Base-by-base conservation (phyloP, 2,797 vertebrate genomes). In the Tiaroga cobitis region DNA sequence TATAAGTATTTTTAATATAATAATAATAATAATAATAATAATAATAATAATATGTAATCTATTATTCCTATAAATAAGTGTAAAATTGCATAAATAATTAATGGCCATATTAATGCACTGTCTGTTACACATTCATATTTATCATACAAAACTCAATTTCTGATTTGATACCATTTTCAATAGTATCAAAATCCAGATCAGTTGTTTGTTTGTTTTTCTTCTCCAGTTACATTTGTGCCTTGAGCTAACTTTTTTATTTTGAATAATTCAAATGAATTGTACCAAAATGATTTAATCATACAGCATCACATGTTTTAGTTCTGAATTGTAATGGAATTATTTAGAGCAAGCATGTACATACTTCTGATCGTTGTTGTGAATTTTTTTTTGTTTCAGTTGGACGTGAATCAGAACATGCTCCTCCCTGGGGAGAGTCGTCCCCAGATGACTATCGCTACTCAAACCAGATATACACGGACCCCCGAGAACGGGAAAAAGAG, bases 401-500 rank as follows among this genome's bases (percentile, higher is more conserved):
- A 46, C 95, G 96, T 84, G 98, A 99, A 16, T 8, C 90, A 0
- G 98, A 99, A n/a, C 97, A 97, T 70, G 3, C 85, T 0, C 91
- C 89, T 77, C 96, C 96, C 0, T 98, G 97, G 97, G 95, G 96
- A 0, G 98, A 98, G 41, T 95, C 97, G 5, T 99, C 97, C 0
- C 97, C 98, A 0, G 98, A 99, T 16, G 98, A 99, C 21, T 95
- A 95, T 83, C 97, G 97, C 90, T 96, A 96, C 0, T 94, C 95
- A 82, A 97, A 94, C 92, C 94, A 96, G 8, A 93, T 89, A 0
- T 96, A 96, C 82, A 81, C 94, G 0, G 97, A 99, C 18, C 97
- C 96, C 0, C 96, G 97, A 5, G 98, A 99, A 61, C 94, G 97
- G 0, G 98, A 99, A 88, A 96, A 96, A 2, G 98, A 99, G 87